Evolutionary conservation across 2,113 vertebrate species (phyloP).

Genomic region (Arizona elegans): DNA sequence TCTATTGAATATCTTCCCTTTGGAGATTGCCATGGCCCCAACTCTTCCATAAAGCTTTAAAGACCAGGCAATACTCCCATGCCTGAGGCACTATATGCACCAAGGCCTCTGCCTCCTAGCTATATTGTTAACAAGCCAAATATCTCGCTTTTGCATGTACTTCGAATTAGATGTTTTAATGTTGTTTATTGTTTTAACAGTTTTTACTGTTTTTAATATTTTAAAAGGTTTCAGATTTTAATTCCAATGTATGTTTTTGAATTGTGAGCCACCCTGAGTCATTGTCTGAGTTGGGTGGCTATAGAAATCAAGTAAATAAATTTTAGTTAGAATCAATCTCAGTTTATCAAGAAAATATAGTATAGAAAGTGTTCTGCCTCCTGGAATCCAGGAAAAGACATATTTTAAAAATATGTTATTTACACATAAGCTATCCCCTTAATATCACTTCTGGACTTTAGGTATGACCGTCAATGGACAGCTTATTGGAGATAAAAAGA

Average conservation of each 20-base stretch:
- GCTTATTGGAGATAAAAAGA: constrained; percentile 83
- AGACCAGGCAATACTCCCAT: not conserved
- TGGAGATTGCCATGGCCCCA: too few relatives aligned
- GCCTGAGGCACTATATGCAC: not conserved
- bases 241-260: not conserved
- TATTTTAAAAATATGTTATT: not conserved
- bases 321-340: not conserved
- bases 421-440: not conserved
- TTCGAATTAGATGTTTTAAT: not conserved
- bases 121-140: not conserved
- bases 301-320: not conserved
- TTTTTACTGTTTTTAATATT: not conserved
- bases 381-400: not conserved
- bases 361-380: not conserved
- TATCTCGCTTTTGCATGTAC: not conserved
- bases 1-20: too few relatives aligned
- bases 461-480: constrained; percentile 87
- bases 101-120: not conserved
- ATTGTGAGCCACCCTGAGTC: not conserved
- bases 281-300: not conserved
- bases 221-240: not conserved
- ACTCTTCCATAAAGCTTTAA: not conserved
- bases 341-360: not conserved
- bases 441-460: constrained; percentile 47
- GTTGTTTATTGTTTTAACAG: not conserved